phyloP scores from a whole-genome alignment of 2,888 invertebrate genomes.

The Perizoma affinitatum region DNA sequence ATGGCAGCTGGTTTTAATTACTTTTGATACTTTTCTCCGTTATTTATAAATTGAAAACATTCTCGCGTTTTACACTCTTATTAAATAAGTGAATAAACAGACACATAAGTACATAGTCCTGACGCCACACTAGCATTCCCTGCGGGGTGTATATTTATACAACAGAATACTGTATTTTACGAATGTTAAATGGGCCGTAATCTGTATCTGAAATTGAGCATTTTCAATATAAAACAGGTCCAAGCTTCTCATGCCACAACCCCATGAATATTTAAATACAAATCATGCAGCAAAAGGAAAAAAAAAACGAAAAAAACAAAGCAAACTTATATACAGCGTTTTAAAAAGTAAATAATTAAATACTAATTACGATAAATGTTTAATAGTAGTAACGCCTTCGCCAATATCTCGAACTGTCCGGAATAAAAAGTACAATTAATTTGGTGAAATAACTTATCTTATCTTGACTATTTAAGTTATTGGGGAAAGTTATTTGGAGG shows the following conservation, averaged over 20 bases:
- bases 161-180: no score
- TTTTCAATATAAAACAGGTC: conserved; percentile 1
- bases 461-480: no score
- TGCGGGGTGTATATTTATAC: no score
- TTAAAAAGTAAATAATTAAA: conserved; percentile 51
- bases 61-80: no score
- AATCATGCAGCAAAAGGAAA: conserved; percentile 29
- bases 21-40: no score
- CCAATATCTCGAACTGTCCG: conserved; percentile 71
- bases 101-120: no score
- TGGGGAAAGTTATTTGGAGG: no score
- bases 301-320: conserved; percentile 36
- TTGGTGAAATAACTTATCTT: conserved; percentile 13
- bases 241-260: conserved; percentile 29
- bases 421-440: conserved; percentile 41
- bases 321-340: conserved; percentile 50
- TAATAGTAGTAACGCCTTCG: conserved; percentile 76
- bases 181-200: no score
- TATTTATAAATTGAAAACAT: no score
- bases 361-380: conserved; percentile 55
- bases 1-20: no score
- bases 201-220: background rate
- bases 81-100: no score
- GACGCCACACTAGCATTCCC: no score
- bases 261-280: conserved; percentile 26